A percentile compares a stretch with the other conserved stretches of the same genome.
These are phyloP conservation scores for Dynastes grantii DNA, from an alignment of 2,888 invertebrate genomes.

Conservation along the genomic window DNA sequence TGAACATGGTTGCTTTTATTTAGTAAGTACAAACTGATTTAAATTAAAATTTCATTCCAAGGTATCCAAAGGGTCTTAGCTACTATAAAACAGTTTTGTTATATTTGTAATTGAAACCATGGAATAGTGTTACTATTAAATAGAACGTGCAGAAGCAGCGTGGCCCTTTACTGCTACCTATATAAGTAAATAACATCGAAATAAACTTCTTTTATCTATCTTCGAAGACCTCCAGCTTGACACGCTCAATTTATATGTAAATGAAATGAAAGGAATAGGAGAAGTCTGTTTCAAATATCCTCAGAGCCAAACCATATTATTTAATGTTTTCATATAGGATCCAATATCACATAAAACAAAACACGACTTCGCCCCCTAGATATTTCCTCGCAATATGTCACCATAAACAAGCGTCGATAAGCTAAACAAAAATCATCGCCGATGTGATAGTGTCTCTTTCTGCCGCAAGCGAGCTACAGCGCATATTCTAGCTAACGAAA, in stretches of 20 bases:
- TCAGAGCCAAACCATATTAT: slow-evolving; percentile 54
- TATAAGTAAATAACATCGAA: background rate
- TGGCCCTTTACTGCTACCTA: background rate
- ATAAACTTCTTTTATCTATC: background rate
- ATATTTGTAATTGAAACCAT: background rate
- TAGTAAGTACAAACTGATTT: too few relatives aligned
- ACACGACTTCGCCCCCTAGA: slow-evolving; percentile 58
- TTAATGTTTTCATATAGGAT: slow-evolving; percentile 64
- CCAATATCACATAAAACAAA: slow-evolving; percentile 64
- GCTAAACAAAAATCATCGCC: slow-evolving; percentile 64
- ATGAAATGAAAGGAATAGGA: slow-evolving; percentile 38
- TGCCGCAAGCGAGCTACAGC: slow-evolving; percentile 53
- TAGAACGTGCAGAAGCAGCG: too few relatives aligned
- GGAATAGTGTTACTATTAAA: too few relatives aligned
- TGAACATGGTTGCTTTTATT: too few relatives aligned
- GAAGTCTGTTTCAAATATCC: slow-evolving; percentile 40
- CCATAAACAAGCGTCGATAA: slow-evolving; percentile 65
- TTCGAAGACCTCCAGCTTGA: background rate
- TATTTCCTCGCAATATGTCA: slow-evolving; percentile 63
- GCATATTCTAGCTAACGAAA: slow-evolving; percentile 54
- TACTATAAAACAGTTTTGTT: too few relatives aligned
- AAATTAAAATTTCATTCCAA: too few relatives aligned
- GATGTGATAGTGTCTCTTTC: slow-evolving; percentile 59
- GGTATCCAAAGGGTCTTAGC: background rate
- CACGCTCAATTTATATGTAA: slow-evolving; percentile 23